Evolutionary conservation across 2,113 vertebrate genomes (phyloP).

Genomic region (Capreolus pygargus): DNA sequence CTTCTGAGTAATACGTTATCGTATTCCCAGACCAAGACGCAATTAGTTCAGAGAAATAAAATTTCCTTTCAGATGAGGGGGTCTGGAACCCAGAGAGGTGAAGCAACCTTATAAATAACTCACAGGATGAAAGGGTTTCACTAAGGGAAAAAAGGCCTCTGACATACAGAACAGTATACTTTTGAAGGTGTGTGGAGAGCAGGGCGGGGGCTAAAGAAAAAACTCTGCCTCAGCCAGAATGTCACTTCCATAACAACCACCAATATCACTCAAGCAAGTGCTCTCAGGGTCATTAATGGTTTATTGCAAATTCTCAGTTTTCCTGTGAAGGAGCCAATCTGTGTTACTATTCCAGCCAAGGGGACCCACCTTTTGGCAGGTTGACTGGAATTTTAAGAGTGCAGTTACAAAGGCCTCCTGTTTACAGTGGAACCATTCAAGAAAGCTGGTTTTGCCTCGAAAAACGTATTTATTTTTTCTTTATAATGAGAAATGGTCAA

Average conservation of each 20-base stretch:
- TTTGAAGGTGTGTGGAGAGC: background rate
- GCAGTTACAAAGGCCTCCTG: slow-evolving; percentile 35
- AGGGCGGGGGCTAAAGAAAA: background rate
- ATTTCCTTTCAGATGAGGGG: background rate
- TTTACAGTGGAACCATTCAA: slow-evolving; percentile 42
- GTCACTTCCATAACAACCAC: background rate
- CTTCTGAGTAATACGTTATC: background rate
- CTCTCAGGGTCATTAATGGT: slow-evolving; percentile 7
- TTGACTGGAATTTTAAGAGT: background rate
- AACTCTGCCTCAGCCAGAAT: background rate
- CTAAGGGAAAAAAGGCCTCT: background rate
- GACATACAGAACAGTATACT: background rate
- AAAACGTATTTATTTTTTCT: slow-evolving; percentile 57
- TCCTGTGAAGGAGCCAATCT: slow-evolving; percentile 12
- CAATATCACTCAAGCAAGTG: background rate
- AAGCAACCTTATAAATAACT: background rate
- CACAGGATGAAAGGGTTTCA: background rate
- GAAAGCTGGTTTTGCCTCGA: slow-evolving; percentile 37
- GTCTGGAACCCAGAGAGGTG: background rate
- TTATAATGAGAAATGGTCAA: slow-evolving; percentile 35
- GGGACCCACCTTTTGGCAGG: slow-evolving; percentile 49
- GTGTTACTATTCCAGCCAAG: background rate
- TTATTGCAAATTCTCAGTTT: slow-evolving; percentile 40
- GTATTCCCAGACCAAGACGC: background rate
- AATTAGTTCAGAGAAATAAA: background rate